Conservation (phyloP, 2,888 invertebrate species). For the Rhamnusium bicolor region DNA sequence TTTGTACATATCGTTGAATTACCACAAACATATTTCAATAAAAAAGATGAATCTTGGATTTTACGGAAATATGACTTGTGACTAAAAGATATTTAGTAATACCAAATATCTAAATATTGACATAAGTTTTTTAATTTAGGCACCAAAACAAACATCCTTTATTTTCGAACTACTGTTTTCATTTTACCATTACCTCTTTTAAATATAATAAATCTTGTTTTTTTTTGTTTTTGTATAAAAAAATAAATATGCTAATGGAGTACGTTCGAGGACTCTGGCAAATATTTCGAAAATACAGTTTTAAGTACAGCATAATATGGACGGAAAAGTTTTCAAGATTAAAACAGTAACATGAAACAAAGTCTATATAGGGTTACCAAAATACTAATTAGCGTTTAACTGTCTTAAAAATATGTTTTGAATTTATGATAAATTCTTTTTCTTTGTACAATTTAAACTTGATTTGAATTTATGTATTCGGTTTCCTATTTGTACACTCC, state of each 20-base stretch:
- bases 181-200: background rate
- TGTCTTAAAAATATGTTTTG: too few species aligned
- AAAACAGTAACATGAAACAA: background rate
- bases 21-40: conserved; percentile 22
- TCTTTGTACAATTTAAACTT: too few species aligned
- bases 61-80: too few species aligned
- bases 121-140: too few species aligned
- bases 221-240: background rate
- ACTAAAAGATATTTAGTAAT: too few species aligned
- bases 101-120: too few species aligned
- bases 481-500: too few species aligned
- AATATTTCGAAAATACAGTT: background rate
- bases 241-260: background rate
- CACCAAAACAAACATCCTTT: background rate
- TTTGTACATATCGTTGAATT: conserved; percentile 14
- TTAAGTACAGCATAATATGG: conserved; percentile 9
- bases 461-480: too few species aligned
- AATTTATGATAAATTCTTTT: too few species aligned
- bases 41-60: background rate
- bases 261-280: background rate
- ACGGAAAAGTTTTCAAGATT: conserved; percentile 9
- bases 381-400: background rate
- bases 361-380: background rate
- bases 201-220: background rate
- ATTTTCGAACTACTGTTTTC: too few species aligned